Conservation (phyloP, 2,797 vertebrate genomes). For the Pseudochirops cupreus region DNA sequence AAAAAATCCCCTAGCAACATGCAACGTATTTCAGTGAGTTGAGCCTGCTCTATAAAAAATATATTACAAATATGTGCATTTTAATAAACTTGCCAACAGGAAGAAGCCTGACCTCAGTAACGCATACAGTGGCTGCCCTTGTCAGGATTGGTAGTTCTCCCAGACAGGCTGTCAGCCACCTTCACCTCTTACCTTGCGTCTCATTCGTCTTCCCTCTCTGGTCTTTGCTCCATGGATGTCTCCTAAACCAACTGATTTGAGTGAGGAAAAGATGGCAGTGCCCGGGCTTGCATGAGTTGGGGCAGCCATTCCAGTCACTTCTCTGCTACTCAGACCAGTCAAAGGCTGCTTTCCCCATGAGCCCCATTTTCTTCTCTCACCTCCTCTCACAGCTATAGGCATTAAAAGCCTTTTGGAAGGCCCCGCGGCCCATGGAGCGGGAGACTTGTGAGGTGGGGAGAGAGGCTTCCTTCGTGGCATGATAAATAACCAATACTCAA, state of each 20-base stretch:
- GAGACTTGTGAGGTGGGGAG: neutral
- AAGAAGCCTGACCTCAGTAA: constrained; percentile 40
- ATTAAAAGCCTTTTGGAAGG: neutral
- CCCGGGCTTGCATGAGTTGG: neutral
- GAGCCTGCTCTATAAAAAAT: constrained; percentile 56
- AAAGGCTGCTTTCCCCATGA: neutral
- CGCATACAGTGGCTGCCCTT: constrained; percentile 24
- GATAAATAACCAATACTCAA: constrained; percentile 26
- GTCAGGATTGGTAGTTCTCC: neutral
- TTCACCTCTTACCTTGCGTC: too few relatives aligned
- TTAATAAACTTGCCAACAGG: constrained; percentile 63
- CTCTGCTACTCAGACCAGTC: neutral
- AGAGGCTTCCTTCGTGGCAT: neutral
- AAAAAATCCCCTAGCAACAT: constrained; percentile 26
- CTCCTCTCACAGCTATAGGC: neutral
- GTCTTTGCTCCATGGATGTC: neutral
- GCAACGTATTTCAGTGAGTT: constrained; percentile 38
- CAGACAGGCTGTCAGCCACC: neutral
- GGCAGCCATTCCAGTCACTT: neutral
- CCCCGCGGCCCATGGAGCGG: neutral
- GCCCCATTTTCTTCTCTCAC: neutral
- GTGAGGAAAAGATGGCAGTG: neutral
- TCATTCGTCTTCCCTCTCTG: neutral
- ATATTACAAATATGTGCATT: constrained; percentile 65
- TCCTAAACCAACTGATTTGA: neutral